A percentile compares a stretch with the other conserved stretches of the same genome.
Evolutionary conservation across 2,113 vertebrate species (phyloP).

Genomic region (Brevimyrus niger): DNA sequence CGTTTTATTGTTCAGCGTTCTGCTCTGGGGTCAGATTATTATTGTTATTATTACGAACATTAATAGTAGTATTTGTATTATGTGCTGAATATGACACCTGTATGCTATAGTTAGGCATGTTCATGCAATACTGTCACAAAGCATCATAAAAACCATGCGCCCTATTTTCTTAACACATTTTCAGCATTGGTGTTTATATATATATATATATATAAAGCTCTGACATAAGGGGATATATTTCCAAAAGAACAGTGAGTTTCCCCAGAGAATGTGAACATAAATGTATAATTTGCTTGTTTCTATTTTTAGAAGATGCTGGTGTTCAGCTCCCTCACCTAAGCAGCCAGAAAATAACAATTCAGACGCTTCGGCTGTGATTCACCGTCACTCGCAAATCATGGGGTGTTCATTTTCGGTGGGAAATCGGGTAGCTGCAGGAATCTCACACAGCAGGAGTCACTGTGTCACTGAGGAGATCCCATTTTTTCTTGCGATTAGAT

Average conservation of each 20-base stretch:
- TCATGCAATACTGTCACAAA: neutral
- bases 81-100: neutral
- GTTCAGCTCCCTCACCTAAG: neutral
- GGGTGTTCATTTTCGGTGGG: neutral
- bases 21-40: neutral
- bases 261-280: neutral
- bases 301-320: neutral
- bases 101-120: neutral
- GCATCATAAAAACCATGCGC: neutral
- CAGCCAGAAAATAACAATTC: neutral
- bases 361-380: neutral
- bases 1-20: neutral
- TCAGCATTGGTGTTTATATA: neutral
- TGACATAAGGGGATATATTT: neutral
- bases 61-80: neutral
- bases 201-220: neutral
- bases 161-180: neutral
- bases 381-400: neutral
- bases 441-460: neutral
- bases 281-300: neutral
- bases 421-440: neutral
- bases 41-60: neutral
- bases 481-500: neutral
- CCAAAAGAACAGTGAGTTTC: neutral
- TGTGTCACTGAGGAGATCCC: neutral